These are phyloP conservation scores for Geopemphigus sp. DNA, from an alignment of 1,140 invertebrate species.

Conservation along the genomic window DNA sequence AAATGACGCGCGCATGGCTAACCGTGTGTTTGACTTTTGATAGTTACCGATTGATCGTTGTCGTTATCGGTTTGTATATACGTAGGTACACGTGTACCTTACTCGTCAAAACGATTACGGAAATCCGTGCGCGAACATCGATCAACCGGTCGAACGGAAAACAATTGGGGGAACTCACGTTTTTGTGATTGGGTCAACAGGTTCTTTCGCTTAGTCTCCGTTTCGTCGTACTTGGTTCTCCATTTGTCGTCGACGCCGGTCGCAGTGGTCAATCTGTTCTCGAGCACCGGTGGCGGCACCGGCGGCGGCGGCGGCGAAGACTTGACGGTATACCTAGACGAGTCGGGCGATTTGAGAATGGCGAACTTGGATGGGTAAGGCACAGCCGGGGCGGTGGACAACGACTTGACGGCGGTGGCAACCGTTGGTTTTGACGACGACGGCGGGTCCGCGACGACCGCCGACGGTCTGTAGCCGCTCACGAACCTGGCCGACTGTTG, in stretches of 20 bases:
- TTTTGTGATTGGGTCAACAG: constrained; percentile 66
- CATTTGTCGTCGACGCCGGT: constrained; percentile 58
- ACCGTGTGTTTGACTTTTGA: no score
- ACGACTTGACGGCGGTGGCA: background rate
- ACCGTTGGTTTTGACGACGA: background rate
- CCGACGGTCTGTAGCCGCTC: background rate
- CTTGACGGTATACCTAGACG: background rate
- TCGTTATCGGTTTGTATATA: no score
- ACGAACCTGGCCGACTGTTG: background rate
- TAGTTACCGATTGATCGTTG: no score
- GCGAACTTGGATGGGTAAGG: background rate
- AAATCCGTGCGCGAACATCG: no score
- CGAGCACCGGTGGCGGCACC: background rate
- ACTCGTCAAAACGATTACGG: no score
- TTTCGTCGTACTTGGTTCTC: constrained; percentile 67
- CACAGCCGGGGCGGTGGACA: background rate
- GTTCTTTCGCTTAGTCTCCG: constrained; percentile 65
- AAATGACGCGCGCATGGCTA: background rate
- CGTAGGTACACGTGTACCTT: no score
- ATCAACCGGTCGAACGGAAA: no score
- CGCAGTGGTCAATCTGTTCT: background rate
- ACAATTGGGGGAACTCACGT: constrained; percentile 60
- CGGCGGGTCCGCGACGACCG: background rate
- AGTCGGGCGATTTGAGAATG: background rate
- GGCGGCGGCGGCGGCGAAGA: constrained; percentile 54